phyloP scores from a whole-genome alignment of 1,140 invertebrate genomes.

The Lethocerus indicus region DNA sequence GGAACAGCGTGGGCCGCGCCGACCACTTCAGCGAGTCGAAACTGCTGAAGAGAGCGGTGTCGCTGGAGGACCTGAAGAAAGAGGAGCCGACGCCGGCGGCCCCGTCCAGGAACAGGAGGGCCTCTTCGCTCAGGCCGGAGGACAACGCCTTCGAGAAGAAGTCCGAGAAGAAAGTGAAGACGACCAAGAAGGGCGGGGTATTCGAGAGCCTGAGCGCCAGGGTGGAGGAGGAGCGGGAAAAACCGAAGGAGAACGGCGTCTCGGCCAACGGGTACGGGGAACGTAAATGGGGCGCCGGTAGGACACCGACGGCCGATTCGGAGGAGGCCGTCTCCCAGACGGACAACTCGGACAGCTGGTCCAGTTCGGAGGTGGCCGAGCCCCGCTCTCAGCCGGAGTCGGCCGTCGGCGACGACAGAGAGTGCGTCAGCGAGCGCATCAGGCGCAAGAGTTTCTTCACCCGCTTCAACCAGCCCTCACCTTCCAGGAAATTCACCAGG shows the following conservation, averaged over 20 bases:
- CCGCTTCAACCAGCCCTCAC: constrained; percentile 7
- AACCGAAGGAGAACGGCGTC: background rate
- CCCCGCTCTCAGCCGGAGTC: background rate
- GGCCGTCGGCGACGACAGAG: background rate
- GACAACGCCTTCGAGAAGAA: background rate
- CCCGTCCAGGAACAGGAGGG: background rate
- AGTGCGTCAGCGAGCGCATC: constrained; percentile 10
- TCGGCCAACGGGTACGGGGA: background rate
- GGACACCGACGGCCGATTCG: constrained; percentile 5
- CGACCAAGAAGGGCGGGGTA: constrained; percentile 2
- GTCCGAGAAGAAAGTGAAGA: background rate
- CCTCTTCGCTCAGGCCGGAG: constrained; percentile 10
- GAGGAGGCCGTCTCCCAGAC: constrained; percentile 8
- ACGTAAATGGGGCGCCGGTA: constrained; percentile 1
- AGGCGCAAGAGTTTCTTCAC: constrained; percentile 12
- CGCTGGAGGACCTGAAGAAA: constrained; percentile 7
- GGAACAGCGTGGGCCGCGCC: constrained; percentile 5
- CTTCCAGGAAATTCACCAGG: no score
- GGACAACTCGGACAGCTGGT: constrained; percentile 10
- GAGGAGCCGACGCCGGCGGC: background rate
- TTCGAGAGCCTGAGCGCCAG: background rate
- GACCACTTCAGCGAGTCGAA: constrained; percentile 11
- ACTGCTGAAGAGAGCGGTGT: constrained; percentile 11
- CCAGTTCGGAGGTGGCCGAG: constrained; percentile 6
- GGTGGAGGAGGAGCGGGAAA: constrained; percentile 2